Base-by-base conservation (phyloP, 2,888 invertebrate species). In the Caradrina clavipalpis region DNA sequence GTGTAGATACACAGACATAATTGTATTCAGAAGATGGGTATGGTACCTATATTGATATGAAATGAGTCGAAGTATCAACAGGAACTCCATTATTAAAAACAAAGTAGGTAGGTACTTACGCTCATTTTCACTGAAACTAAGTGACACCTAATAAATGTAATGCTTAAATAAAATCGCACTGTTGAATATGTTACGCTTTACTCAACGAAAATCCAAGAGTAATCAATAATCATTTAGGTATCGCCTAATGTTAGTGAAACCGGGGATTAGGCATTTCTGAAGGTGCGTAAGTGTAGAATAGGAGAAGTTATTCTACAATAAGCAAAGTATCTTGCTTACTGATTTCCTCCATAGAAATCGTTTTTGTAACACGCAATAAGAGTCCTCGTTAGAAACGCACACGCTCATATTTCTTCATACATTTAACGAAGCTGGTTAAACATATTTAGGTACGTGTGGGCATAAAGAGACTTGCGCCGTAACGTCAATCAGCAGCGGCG, bases 381-480 rank as follows among this genome's bases (percentile, higher is more conserved):
- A 66, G 65, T 35, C 78, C 78, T 66, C 56, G 47, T 67, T 68
- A 72, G 42, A 77, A 64, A 65, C 63, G 58, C 66, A 74, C 53
- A 61, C 78, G 61, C 49, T 57, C 58, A 55, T 78, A 70, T n/a
- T 55, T 64, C 55, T 64, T 73, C 50, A 26, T 69, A 76, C 66
- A 76, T 50, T 73, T 73, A 80, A 78, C 76, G 73, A 77, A 73
- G 71, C 78, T 73, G 65, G 75, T 81, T 81, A 74, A 26, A 49
- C 35, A 54, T 58, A 68, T 73, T 50, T 78, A 45, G 45, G 45
- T 72, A 69, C 59, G 78, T 76, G 82, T 81, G 78, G 84, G 81
- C 76, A 73, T 78, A 78, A 70, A 78, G 67, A 86, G 89, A 89
- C 88, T 87, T 89, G 89, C 88, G 89, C 88, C 83, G 89, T 88